Evolutionary conservation across 2,888 invertebrate genomes (phyloP).

Genomic region (Parasteatoda lunata): DNA sequence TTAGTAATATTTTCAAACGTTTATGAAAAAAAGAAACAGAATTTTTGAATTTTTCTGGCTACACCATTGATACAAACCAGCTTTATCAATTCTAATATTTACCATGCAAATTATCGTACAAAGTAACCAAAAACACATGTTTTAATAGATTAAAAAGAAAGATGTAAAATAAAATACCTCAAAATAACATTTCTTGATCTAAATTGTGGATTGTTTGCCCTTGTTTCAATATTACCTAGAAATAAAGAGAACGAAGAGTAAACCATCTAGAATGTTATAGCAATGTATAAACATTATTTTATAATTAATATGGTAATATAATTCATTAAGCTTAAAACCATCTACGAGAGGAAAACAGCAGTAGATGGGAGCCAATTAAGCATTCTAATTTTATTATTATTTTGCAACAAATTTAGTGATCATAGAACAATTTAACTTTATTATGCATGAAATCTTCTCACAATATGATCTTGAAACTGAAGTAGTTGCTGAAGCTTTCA

Average conservation of each 20-base stretch:
- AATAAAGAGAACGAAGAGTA: conserved; percentile 44
- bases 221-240: conserved; percentile 94
- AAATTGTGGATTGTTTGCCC: conserved; percentile 86
- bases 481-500: no score
- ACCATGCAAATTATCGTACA: no score
- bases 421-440: not conserved
- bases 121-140: not conserved
- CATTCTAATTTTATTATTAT: not conserved
- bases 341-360: not conserved
- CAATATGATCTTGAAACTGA: no score
- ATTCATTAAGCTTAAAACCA: not conserved
- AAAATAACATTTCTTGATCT: conserved; percentile 94
- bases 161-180: conserved; percentile 71
- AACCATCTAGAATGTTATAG: not conserved
- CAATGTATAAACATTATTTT: no score
- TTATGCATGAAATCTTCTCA: no score
- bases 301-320: not conserved
- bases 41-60: no score
- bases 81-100: no score
- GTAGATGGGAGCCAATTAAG: not conserved
- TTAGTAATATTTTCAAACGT: no score
- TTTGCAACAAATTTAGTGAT: not conserved
- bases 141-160: not conserved
- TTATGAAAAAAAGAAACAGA: no score
- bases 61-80: no score